These are phyloP conservation scores for Steinernema scapterisci DNA, from an alignment of 2,888 invertebrate species.

Conservation along the genomic window DNA sequence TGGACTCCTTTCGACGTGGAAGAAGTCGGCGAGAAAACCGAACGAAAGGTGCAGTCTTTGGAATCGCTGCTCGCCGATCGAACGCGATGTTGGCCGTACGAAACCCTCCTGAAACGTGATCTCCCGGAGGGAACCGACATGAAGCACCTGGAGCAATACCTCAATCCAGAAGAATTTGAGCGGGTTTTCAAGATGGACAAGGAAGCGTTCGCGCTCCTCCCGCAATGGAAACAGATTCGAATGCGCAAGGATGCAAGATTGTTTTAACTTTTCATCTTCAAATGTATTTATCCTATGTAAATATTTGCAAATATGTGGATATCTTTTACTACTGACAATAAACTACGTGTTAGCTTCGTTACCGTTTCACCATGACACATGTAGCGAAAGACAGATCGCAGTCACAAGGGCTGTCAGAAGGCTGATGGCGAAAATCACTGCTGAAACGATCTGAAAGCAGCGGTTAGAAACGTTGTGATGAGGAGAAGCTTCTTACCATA, in stretches of 20 bases:
- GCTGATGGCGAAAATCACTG: neutral
- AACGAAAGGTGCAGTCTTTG: slow-evolving; percentile 15
- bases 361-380: neutral
- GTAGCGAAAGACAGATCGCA: neutral
- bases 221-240: slow-evolving; percentile 57
- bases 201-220: slow-evolving; percentile 47
- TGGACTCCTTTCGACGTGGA: slow-evolving; percentile 41
- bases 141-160: slow-evolving; percentile 50
- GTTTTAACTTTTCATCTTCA: slow-evolving; percentile 36
- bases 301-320: slow-evolving; percentile 24
- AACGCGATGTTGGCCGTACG: slow-evolving; percentile 43
- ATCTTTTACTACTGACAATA: neutral
- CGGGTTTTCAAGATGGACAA: slow-evolving; percentile 49
- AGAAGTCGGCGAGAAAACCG: slow-evolving; percentile 19
- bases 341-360: neutral
- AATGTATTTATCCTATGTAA: slow-evolving; percentile 10
- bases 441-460: neutral
- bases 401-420: neutral
- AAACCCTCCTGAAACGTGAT: slow-evolving; percentile 49
- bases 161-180: slow-evolving; percentile 53
- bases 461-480: too few relatives aligned
- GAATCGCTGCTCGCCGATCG: slow-evolving; percentile 48
- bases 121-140: slow-evolving; percentile 56
- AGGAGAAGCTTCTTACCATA: slow-evolving; percentile 3
- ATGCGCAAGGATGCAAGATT: slow-evolving; percentile 44